Evolutionary conservation across 2,797 vertebrate species (phyloP).

Genomic region (Eulemur albifrons): DNA sequence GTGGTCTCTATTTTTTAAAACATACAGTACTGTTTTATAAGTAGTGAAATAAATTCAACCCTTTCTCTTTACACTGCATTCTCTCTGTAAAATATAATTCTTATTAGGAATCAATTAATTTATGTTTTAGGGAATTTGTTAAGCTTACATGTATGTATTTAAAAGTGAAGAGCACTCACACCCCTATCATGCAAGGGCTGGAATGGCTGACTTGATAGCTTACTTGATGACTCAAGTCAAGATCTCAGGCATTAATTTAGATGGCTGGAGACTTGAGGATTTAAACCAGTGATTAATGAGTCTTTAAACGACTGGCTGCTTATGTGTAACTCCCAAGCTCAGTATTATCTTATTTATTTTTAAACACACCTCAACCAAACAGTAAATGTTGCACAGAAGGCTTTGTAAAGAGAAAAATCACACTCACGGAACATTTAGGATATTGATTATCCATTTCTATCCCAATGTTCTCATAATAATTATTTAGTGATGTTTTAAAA

Average conservation of each 20-base stretch:
- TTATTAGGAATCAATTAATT: neutral
- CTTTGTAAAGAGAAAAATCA: slow-evolving; percentile 76
- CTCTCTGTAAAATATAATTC: neutral
- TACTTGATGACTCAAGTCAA: slow-evolving; percentile 72
- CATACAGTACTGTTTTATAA: neutral
- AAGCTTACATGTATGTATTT: neutral
- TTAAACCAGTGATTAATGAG: slow-evolving; percentile 85
- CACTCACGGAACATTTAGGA: slow-evolving; percentile 60
- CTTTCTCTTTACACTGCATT: neutral
- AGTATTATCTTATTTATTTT: slow-evolving; percentile 76
- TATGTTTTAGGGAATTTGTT: neutral
- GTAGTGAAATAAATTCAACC: neutral
- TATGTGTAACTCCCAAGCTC: slow-evolving; percentile 78
- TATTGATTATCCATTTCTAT: slow-evolving; percentile 57
- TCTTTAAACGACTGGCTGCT: slow-evolving; percentile 76
- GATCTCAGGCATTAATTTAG: slow-evolving; percentile 81
- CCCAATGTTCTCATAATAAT: slow-evolving; percentile 68
- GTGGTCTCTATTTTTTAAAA: neutral
- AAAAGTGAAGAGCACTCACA: neutral
- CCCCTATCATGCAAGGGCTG: neutral
- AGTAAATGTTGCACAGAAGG: slow-evolving; percentile 63
- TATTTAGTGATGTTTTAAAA: slow-evolving; percentile 46
- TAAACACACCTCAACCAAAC: slow-evolving; percentile 27
- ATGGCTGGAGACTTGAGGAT: slow-evolving; percentile 78
- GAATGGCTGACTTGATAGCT: neutral